A percentile compares a stretch with the other conserved stretches of the same genome.
Conservation (phyloP, 1,140 invertebrate species). For the Plectus sambesii region DNA sequence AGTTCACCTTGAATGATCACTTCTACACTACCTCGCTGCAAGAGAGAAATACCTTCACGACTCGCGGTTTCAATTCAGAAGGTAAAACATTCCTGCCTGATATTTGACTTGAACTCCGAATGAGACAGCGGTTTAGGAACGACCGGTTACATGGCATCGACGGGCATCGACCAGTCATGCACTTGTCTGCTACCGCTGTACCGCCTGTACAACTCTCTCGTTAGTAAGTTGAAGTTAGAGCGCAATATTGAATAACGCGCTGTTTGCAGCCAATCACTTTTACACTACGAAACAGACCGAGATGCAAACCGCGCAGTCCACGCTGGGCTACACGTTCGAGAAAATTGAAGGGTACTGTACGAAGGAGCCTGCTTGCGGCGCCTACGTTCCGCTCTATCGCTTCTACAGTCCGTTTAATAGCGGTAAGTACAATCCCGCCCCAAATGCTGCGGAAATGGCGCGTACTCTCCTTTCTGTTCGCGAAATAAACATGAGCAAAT, state of each 20-base stretch:
- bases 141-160: constrained; percentile 32
- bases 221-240: constrained; percentile 23
- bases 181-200: constrained; percentile 31
- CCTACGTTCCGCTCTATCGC: constrained; percentile 36
- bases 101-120: background rate
- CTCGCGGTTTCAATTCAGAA: constrained; percentile 32
- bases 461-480: too few relatives aligned
- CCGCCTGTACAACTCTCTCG: constrained; percentile 29
- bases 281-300: constrained; percentile 30
- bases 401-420: constrained; percentile 36
- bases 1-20: constrained; percentile 29
- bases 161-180: constrained; percentile 23
- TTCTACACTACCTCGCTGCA: constrained; percentile 36
- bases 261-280: constrained; percentile 34
- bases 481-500: too few relatives aligned
- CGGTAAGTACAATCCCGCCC: too few relatives aligned
- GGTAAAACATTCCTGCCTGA: constrained; percentile 17
- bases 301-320: constrained; percentile 28
- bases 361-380: constrained; percentile 37
- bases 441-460: too few relatives aligned
- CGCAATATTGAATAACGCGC: constrained; percentile 8
- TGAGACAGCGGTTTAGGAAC: constrained; percentile 27
- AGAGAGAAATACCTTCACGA: constrained; percentile 26
- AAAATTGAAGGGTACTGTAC: constrained; percentile 32
- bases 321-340: constrained; percentile 33